Base-by-base conservation (phyloP, 2,797 vertebrate species). In the Peromyscus attwateri region DNA sequence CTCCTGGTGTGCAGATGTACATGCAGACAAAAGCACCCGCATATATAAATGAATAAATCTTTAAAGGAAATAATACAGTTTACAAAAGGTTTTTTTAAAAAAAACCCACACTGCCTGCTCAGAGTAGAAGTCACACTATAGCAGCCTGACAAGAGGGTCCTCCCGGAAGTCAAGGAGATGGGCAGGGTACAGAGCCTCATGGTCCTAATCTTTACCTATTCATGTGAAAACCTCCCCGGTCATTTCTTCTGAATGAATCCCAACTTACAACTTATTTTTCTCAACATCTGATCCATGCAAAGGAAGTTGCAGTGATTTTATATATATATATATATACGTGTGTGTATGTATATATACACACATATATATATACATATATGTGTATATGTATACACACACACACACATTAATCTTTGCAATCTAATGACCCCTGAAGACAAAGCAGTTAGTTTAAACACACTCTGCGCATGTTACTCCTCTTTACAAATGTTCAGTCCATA, bases 361-460 rank as follows among this genome's bases (percentile, higher is more conserved):
- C 52, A 14, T 12, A 52, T 2, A 14, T 9, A 52, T 9, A 14
- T 6, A 52, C 57, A 14, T 6, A 43, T 43, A 10, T 49, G 8
- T 49, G 11, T 49, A 49, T 49, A 77, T 10, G 3, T 3, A 40
- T 0, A 49, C 2, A 64, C 0, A 57, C 13, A 52, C 12, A 14
- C 13, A 52, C 17, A 57, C 9, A 6, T 12, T 17, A 27, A 27
- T 81, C 71, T 97, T 94, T 96, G 95, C 97, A 95, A 95, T 93
- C 62, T 91, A 94, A 92, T 95, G 91, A 93, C 85, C 75, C 89
- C 66, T 94, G 93, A 96, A 94, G 80, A n/a, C 62, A 94, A 73
- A 62, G 76, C 43, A 60, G 62, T 92, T n/a, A 17, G 49, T 91
- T 87, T 91, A 94, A 96, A 96, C 46, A 85, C 81, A 82, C n/a